Evolutionary conservation across 2,797 vertebrate species (phyloP).

Genomic region (Schizopygopsis malacanthus): DNA sequence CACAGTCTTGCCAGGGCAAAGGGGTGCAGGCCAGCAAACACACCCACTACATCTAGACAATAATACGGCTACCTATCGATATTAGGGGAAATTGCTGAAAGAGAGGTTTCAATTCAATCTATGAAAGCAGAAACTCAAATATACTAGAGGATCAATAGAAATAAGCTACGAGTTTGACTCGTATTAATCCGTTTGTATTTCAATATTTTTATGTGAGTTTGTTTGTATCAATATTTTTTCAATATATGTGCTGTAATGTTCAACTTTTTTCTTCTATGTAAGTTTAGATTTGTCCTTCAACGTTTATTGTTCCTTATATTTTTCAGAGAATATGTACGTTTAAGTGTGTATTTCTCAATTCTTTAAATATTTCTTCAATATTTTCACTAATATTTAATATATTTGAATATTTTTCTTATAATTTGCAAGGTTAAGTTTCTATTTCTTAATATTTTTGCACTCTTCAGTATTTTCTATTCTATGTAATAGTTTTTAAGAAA

Average conservation of each 20-base stretch:
- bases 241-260: background rate
- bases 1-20: constrained; percentile 55
- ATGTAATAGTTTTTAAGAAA: background rate
- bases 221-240: background rate
- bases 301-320: background rate
- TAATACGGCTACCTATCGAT: constrained; percentile 17
- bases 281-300: background rate
- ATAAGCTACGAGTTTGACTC: background rate
- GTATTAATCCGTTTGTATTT: background rate
- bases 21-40: constrained; percentile 31
- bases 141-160: background rate
- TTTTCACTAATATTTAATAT: background rate
- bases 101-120: background rate
- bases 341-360: background rate
- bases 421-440: background rate
- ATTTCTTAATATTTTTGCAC: background rate
- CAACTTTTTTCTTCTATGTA: background rate
- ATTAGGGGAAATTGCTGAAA: background rate
- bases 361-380: background rate
- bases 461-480: background rate
- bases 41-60: constrained; percentile 38
- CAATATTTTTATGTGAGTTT: background rate
- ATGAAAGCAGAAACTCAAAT: background rate
- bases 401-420: too few species aligned
- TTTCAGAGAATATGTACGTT: background rate